Base-by-base conservation (phyloP, 2,113 vertebrate genomes). In the Coreoperca whiteheadi region DNA sequence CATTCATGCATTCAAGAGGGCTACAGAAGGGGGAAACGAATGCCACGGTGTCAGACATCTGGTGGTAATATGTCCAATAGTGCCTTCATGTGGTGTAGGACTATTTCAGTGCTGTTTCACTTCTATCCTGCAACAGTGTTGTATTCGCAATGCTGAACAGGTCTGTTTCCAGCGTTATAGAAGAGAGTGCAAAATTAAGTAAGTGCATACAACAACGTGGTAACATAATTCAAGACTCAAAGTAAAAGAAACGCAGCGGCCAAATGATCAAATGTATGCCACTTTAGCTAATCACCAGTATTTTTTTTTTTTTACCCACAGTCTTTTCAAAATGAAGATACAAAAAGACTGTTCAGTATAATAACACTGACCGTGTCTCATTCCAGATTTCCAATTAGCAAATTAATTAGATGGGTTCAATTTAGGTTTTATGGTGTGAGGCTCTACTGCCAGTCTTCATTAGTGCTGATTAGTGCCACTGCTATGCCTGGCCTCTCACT, bases 351-450 rank as follows among this genome's bases (percentile, higher is more conserved):
- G 51, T 82, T 73, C 23, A 23, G 63, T 61, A 64, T 54, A 86
- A 84, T 37, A 83, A 77, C 39, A 94, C 83, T 91, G 85, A 87
- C 92, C 93, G 92, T 94, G 85, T 91, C 92, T 94, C 88, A 82
- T 84, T 95, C 86, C 92, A 94, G 92, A 94, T 96, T 95, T 95
- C 92, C 93, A 96, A 96, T 97, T 96, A 96, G 92, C 80, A 94
- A 88, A 91, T 95, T 93, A 95, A 96, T 96, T 96, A 95, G 91
- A 94, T 88, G 87, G 90, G 91, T 90, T 96, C 92, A 94, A 94
- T 96, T 84, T 94, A 92, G 88, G 94, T 82, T 79, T 93, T 92
- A 91, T 84, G 73, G 92, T 74, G 84, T 70, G 88, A 94, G 93
- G 89, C 89, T 94, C 93, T 92, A 81, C 10, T 91, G 95, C 91